Evolutionary conservation across 1,140 invertebrate genomes (phyloP), one percentile per base, ranked within the genome.

Genomic region (Drosophila tsacasi): DNA sequence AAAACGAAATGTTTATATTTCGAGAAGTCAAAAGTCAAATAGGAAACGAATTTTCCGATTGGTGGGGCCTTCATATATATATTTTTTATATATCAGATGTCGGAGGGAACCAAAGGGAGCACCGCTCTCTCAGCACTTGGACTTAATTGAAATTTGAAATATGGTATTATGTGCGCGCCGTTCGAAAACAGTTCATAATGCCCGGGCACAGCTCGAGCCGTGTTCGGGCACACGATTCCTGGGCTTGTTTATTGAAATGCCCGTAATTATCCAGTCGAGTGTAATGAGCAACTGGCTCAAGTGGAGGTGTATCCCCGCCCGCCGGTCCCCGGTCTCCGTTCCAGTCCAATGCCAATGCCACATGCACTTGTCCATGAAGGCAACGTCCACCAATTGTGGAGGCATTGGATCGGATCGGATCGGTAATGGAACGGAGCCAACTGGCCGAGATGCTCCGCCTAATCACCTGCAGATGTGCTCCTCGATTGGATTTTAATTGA

Each of bases 131-230:
- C 89, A 92, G 90, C 90, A 91, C 90, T 92, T 90, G 90, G 82
- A 72, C 90, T 84, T 92, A 91, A 91, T 91, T 92, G 89, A 91
- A 91, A 86, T 91, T 92, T 92, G 82, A 91, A 92, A 91, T 91
- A 92, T 89, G 78, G 84, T 89, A 89, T 92, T 91, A 91, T 92
- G 90, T 91, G 90, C 40, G 84, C 81, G 78, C 66, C 60, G 83
- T 85, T 91, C 85, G 68, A 73, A 81, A 84, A 91, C 84, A 91
- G 90, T 90, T 90, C 82, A 90, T 82, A 89, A 90, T 89, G 78
- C 61, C 46, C 35, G 49, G 32, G 32, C 52, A 23, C 21, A 57
- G 64, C 64, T 79, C 81, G 65, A 77, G 63, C 81, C 81, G 79
- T 75, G 67, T 79, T 69, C 65, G 58, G 72, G 69, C 74, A 64